Evolutionary conservation across 2,113 vertebrate genomes (phyloP).

Genomic region (Ptilonorhynchus violaceus): DNA sequence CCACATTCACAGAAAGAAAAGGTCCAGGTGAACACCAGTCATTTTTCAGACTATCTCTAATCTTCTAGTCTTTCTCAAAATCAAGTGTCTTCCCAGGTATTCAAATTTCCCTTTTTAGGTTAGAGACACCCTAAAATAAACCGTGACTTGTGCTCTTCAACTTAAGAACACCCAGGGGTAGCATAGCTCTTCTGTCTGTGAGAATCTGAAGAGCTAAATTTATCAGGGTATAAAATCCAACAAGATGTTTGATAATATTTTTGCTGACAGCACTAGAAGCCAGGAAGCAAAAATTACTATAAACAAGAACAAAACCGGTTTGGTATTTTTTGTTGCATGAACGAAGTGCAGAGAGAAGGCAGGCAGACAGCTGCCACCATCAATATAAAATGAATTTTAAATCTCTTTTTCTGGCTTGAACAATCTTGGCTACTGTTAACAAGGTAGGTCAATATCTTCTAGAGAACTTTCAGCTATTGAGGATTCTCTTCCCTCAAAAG

Average conservation of each 20-base stretch:
- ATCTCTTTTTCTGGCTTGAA: background rate
- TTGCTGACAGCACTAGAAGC: background rate
- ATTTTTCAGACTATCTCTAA: background rate
- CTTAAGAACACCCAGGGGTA: background rate
- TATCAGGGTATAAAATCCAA: background rate
- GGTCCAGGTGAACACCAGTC: background rate
- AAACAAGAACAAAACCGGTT: background rate
- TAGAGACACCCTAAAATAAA: background rate
- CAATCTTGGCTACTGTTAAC: background rate
- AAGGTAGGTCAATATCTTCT: background rate
- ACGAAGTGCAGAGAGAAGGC: background rate
- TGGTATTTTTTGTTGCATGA: background rate
- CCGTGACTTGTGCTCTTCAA: background rate
- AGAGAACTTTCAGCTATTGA: background rate
- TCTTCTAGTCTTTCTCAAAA: background rate
- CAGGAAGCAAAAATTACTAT: background rate
- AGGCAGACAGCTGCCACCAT: background rate
- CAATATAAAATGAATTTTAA: background rate
- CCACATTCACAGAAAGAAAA: background rate
- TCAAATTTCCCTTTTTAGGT: background rate
- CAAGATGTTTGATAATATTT: background rate
- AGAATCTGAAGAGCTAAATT: background rate
- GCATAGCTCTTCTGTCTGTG: background rate
- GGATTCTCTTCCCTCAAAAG: background rate
- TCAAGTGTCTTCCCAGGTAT: background rate